Base-by-base conservation (phyloP, 1,140 invertebrate species). In the Drosophila grimshawi region DNA sequence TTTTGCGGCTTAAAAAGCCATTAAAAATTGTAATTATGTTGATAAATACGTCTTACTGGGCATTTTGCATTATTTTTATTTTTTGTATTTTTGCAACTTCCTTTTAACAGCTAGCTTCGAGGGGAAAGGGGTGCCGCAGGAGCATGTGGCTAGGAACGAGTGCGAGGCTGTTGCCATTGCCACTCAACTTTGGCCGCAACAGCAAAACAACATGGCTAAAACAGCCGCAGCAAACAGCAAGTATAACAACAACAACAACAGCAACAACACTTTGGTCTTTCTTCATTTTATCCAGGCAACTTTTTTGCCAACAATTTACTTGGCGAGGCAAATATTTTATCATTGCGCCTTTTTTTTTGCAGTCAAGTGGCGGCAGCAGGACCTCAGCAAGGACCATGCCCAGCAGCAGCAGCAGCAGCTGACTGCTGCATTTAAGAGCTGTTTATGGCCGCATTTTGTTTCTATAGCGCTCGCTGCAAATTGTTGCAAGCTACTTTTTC, bases 1-100 rank as follows among this genome's bases (percentile, higher is more conserved):
- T 86, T 91, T 91, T 91, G 89, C 85, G 89, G 89, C 77, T 91
- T 91, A 89, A 91, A 82, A 91, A 81, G 89, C 89, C 89, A 91
- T 91, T 91, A 91, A 90, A 86, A 91, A 91, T 91, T 90, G 89
- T 91, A 91, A 91, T 91, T 91, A 91, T 91, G 89, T 86, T 91
- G 89, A 91, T 91, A 91, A 89, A 91, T 91, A 91, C 89, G 75
- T 80, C 83, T 91, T 91, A 76, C 78, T 79, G 61, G 66, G 80
- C 78, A 68, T 88, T 89, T 88, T 88, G 82, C 79, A 89, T 82
- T 82, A 89, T 82, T 82, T 77, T 81, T 30, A 33, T 46, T 11
- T 63, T 41, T 10, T 63, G 57, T 81, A 73, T 86, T 76, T 75
- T 61, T 59, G 64, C 49, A 80, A 83, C 85, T 85, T 81, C 51